Base-by-base conservation (phyloP, 2,888 invertebrate genomes). In the Metopia argyrocephala region DNA sequence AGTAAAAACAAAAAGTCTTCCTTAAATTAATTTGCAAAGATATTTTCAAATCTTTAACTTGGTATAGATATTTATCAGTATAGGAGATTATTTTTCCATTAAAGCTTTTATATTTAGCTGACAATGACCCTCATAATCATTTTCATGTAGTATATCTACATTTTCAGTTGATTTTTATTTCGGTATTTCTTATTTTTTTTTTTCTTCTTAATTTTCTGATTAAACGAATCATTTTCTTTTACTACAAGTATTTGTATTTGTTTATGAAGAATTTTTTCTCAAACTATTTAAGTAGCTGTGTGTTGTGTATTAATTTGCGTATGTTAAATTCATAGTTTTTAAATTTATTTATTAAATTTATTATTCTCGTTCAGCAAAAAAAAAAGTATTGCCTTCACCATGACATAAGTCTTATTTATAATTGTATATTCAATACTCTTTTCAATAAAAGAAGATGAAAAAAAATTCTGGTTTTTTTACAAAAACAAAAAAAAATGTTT, bases 341-440 rank as follows among this genome's bases (percentile, higher is more conserved):
- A 68, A 46, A n/a, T 64, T 69, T 56, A 56, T 54, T 38, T 12
- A 2, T 12, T 12, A 2, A 31, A 38, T 15, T 38, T 38, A 38
- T 38, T 38, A 38, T 3, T 12, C 38, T 38, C 38, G 15, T 38
- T 38, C 38, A 38, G 5, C n/a, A 61, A 38, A 76, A 57, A 46
- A 52, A 21, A 31, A 62, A 20, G 73, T 64, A 61, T 69, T 48
- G 76, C 74, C 69, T 78, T 81, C 61, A 62, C 78, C 69, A 78
- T 81, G 81, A 81, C 81, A 81, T 81, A 81, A 81, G 73, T 59
- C 52, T 45, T 74, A 81, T 79, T 75, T 70, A 74, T 76, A 76
- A 64, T 70, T 71, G 38, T 82, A 28, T 69, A 56, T 80, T 9
- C 50, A 20, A 20, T 48, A 48, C n/a, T 68, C n/a, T 38, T 7